phyloP scores from a whole-genome alignment of 2,888 invertebrate species.

The Latheticus oryzae region DNA sequence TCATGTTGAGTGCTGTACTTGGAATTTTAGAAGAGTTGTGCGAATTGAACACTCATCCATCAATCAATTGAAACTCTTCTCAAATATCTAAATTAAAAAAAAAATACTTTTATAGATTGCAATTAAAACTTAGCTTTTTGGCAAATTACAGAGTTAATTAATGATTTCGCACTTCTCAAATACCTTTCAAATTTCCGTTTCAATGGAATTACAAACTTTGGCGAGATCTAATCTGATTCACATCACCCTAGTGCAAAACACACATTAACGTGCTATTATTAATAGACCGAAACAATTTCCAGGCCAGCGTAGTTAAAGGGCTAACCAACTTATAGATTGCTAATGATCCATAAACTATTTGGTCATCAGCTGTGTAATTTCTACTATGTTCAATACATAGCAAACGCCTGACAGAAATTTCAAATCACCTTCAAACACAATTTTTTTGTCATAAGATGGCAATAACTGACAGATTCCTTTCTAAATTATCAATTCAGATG shows the following conservation, averaged over 20 bases:
- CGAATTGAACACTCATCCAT: conserved; percentile 10
- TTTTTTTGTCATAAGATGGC: too few relatives aligned
- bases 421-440: too few relatives aligned
- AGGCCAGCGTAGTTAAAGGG: conserved; percentile 9
- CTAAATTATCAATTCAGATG: too few relatives aligned
- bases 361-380: too few relatives aligned
- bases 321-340: conserved; percentile 23
- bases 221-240: conserved; percentile 30
- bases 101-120: not conserved
- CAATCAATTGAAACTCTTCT: conserved; percentile 8
- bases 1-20: conserved; percentile 1
- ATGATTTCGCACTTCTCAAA: conserved; percentile 28
- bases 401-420: too few relatives aligned
- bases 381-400: too few relatives aligned
- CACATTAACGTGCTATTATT: conserved; percentile 34
- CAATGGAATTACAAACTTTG: conserved; percentile 34
- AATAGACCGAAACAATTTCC: conserved; percentile 36
- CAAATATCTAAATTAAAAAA: conserved; percentile 16
- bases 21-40: conserved; percentile 13
- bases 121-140: conserved; percentile 21
- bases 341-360: conserved; percentile 40
- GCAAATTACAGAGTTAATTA: conserved; percentile 30
- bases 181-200: conserved; percentile 33
- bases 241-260: conserved; percentile 33
- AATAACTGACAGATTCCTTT: too few relatives aligned